phyloP scores from a whole-genome alignment of 2,888 invertebrate genomes.

The Ornithoptera priamus region DNA sequence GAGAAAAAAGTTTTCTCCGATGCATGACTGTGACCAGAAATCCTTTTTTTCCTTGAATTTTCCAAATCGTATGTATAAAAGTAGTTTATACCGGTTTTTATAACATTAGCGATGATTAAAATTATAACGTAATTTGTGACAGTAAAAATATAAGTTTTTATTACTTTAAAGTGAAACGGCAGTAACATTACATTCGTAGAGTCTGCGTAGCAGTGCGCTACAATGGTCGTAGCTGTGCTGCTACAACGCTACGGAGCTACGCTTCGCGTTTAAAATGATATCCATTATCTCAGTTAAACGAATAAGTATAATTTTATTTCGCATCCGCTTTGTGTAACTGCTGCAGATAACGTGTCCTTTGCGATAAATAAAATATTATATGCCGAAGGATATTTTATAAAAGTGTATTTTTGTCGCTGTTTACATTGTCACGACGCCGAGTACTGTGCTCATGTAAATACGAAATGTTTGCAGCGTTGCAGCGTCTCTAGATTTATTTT shows the following conservation, averaged over 20 bases:
- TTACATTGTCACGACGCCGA: neutral
- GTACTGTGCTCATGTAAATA: neutral
- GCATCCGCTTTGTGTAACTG: constrained; percentile 22
- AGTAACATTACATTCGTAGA: constrained; percentile 18
- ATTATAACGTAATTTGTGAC: too few species aligned
- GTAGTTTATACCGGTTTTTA: too few species aligned
- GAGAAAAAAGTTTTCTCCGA: too few species aligned
- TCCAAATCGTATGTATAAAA: too few species aligned
- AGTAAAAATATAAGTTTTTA: too few species aligned
- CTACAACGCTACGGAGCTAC: constrained; percentile 35
- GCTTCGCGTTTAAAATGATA: constrained; percentile 26
- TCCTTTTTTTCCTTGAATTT: too few species aligned
- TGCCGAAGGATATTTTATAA: constrained; percentile 12
- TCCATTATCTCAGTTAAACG: constrained; percentile 28
- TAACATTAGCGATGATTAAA: too few species aligned
- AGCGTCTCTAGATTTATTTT: too few species aligned
- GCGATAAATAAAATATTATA: constrained; percentile 19
- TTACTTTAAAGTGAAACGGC: neutral
- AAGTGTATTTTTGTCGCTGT: constrained; percentile 6
- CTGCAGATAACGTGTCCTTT: constrained; percentile 22
- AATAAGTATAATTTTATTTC: constrained; percentile 28
- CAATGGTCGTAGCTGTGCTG: constrained; percentile 34
- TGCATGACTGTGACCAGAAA: too few species aligned
- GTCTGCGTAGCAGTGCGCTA: constrained; percentile 43
- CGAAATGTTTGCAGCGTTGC: too few species aligned